Evolutionary conservation across 2,113 vertebrate genomes (phyloP).

Genomic region (Hystrix cristata): DNA sequence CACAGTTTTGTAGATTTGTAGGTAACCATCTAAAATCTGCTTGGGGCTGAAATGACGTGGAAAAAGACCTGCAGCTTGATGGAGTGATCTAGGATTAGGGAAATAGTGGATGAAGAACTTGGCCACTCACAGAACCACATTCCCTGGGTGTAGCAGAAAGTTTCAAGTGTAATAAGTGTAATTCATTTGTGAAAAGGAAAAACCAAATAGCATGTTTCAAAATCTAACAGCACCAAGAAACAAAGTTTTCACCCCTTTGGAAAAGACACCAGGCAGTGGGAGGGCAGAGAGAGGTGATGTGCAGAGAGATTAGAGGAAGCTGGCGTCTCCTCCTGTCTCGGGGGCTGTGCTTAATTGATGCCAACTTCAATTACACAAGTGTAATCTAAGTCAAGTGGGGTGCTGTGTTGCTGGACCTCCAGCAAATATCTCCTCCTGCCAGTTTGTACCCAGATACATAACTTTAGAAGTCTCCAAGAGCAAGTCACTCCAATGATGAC

Average conservation of each 20-base stretch:
- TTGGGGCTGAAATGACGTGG: slow-evolving; percentile 26
- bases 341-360: slow-evolving; percentile 76
- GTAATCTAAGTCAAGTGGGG: slow-evolving; percentile 69
- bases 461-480: slow-evolving; percentile 83
- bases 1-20: neutral
- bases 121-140: slow-evolving; percentile 73
- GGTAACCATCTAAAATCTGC: neutral
- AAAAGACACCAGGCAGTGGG: slow-evolving; percentile 69
- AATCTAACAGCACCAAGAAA: slow-evolving; percentile 68
- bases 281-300: neutral
- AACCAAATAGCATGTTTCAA: slow-evolving; percentile 75
- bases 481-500: slow-evolving; percentile 78
- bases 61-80: slow-evolving; percentile 50
- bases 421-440: slow-evolving; percentile 81
- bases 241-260: neutral
- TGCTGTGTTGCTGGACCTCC: slow-evolving; percentile 77
- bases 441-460: slow-evolving; percentile 71
- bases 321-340: slow-evolving; percentile 20
- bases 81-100: slow-evolving; percentile 61
- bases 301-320: neutral
- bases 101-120: slow-evolving; percentile 63
- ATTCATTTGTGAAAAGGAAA: slow-evolving; percentile 80
- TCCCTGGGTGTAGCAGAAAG: slow-evolving; percentile 60
- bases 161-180: slow-evolving; percentile 68
- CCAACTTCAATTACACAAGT: slow-evolving; percentile 76